Percentiles rank a stretch among this genome's conserved stretches.
Evolutionary conservation across 2,888 invertebrate species (phyloP).

Genomic region (Drepana falcataria): DNA sequence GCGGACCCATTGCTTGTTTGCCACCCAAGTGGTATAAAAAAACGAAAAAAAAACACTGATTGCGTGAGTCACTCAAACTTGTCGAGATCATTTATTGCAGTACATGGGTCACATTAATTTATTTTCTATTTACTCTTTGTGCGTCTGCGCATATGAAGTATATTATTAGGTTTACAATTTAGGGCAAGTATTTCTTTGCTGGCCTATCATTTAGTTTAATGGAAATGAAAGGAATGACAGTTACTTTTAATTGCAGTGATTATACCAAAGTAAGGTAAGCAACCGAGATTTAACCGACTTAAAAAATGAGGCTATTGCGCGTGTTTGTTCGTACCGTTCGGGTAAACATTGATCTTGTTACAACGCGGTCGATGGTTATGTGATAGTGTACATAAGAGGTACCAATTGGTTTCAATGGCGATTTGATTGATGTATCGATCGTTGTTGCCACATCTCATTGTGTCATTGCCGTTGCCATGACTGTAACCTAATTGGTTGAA

Average conservation of each 20-base stretch:
- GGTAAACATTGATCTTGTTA: conserved; percentile 19
- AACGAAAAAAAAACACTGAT: no score
- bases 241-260: neutral
- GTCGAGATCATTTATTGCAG: no score
- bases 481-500: no score
- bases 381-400: conserved; percentile 12
- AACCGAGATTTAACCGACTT: conserved; percentile 7
- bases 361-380: conserved; percentile 21
- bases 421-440: conserved; percentile 51
- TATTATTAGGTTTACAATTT: neutral
- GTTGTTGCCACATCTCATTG: conserved; percentile 27
- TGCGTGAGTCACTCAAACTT: no score
- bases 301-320: conserved; percentile 14
- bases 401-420: conserved; percentile 54
- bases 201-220: neutral
- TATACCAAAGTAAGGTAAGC: neutral
- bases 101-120: no score
- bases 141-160: no score
- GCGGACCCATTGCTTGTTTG: no score
- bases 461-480: conserved; percentile 10
- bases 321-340: conserved; percentile 9
- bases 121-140: no score
- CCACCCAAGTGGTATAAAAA: no score
- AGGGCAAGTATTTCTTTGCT: neutral
- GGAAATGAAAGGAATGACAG: neutral